phyloP scores from a whole-genome alignment of 2,113 vertebrate genomes.

The Malurus melanocephalus region DNA sequence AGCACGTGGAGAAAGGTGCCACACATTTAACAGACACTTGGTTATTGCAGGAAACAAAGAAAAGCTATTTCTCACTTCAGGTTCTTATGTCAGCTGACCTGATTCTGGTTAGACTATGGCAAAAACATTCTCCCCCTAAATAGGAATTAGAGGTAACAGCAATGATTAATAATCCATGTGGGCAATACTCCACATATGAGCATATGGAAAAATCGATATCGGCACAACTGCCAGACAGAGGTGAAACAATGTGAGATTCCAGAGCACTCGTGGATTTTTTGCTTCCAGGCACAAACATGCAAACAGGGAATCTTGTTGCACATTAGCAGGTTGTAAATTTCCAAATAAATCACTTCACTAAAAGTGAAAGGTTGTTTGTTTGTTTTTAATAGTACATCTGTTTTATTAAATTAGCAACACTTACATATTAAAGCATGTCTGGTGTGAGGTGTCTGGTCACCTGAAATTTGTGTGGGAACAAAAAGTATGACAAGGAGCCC shows the following conservation, averaged over 20 bases:
- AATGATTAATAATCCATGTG: slow-evolving; percentile 41
- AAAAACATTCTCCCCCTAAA: background rate
- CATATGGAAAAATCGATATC: background rate
- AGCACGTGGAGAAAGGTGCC: background rate
- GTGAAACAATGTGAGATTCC: slow-evolving; percentile 2
- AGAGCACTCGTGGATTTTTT: background rate
- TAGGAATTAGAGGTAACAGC: background rate
- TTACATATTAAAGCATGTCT: slow-evolving; percentile 20
- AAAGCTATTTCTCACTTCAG: background rate
- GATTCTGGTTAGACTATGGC: background rate
- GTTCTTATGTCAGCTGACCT: background rate
- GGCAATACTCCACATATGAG: background rate
- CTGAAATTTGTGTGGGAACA: background rate
- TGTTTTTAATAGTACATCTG: slow-evolving; percentile 50
- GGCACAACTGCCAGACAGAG: background rate
- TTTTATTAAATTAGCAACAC: slow-evolving; percentile 49
- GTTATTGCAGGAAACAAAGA: background rate
- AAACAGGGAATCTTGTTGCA: slow-evolving; percentile 45
- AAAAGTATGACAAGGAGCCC: background rate
- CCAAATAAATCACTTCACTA: slow-evolving; percentile 33
- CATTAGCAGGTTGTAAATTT: slow-evolving; percentile 51
- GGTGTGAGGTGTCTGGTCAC: slow-evolving; percentile 25
- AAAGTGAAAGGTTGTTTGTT: slow-evolving; percentile 37
- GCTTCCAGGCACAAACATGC: slow-evolving; percentile 33
- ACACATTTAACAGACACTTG: background rate